phyloP scores from a whole-genome alignment of 2,113 vertebrate species.

The Scolopax mira region DNA sequence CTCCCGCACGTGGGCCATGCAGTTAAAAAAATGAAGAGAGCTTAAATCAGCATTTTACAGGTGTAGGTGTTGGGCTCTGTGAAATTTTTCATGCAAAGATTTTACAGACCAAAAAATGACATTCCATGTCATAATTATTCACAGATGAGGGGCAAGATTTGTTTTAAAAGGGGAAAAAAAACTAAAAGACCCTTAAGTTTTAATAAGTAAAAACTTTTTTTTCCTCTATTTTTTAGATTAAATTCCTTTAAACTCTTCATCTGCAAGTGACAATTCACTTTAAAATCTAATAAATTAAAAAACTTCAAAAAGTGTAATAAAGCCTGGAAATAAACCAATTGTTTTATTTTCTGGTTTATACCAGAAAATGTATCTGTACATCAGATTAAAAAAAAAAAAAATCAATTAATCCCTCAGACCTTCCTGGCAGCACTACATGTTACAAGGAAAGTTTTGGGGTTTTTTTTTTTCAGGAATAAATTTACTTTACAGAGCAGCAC shows the following conservation, averaged over 20 bases:
- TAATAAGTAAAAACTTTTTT: background rate
- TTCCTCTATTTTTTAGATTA: background rate
- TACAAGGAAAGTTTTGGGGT: background rate
- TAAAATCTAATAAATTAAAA: background rate
- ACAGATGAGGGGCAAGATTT: background rate
- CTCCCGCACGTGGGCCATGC: background rate
- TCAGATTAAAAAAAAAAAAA: background rate
- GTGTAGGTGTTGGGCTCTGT: background rate
- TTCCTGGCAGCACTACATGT: background rate
- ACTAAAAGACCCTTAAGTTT: background rate
- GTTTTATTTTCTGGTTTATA: background rate
- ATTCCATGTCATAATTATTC: background rate
- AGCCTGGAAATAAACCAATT: background rate
- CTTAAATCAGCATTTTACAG: background rate
- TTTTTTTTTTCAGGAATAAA: constrained; percentile 12
- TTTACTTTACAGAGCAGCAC: constrained; percentile 42
- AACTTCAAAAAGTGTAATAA: background rate
- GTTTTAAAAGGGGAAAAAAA: background rate
- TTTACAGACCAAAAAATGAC: background rate
- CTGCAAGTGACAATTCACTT: background rate
- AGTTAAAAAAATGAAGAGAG: background rate
- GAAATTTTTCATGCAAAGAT: background rate
- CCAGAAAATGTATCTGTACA: too few relatives aligned
- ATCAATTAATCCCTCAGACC: background rate
- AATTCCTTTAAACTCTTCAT: background rate